Base-by-base conservation (phyloP, 2,113 vertebrate species). In the Macroglossus sobrinus region DNA sequence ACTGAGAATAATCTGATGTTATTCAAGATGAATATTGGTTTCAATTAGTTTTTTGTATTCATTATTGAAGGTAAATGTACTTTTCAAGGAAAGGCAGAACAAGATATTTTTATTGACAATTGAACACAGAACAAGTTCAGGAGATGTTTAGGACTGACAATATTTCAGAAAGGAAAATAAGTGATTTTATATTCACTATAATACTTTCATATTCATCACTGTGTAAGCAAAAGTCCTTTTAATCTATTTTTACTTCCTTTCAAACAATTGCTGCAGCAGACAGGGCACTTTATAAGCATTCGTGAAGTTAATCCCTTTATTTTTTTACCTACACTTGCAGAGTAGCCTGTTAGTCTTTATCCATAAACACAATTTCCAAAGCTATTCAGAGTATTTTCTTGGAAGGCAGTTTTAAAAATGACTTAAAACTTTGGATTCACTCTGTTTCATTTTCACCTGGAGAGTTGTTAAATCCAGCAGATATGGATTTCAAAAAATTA, bases 161-260 rank as follows among this genome's bases (percentile, higher is more conserved):
- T 81, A 7, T 96, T 93, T 76, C 75, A 38, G 71, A 92, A 80
- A 64, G 9, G 35, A 43, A 86, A 94, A 80, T 50, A 96, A 47
- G 15, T 80, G 57, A 93, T 64, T 61, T 96, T 82, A 35, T 63
- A 43, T 79, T 16, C 15, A 80, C 64, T 64, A 78, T 45, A 94
- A 40, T 30, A 76, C 21, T 84, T 95, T 71, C 14, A 84, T 95
- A 45, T 24, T 68, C 61, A 84, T 97, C 93, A 92, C 6, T 40
- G 10, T 53, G 72, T 1, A 82, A 16, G 43, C 45, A 80, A 84
- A 94, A 71, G 22, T 2, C 4, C 14, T 90, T 66, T 50, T 59
- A 94, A 81, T 80, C n/a, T 74, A 59, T 74, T 94, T 94, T 93
- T 57, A 59, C 40, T 93, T 97, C 35, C 38, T 90, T 82, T 84